These are phyloP conservation scores for Campylomormyrus tamandua DNA, from an alignment of 2,113 vertebrate species.

Conservation along the genomic window DNA sequence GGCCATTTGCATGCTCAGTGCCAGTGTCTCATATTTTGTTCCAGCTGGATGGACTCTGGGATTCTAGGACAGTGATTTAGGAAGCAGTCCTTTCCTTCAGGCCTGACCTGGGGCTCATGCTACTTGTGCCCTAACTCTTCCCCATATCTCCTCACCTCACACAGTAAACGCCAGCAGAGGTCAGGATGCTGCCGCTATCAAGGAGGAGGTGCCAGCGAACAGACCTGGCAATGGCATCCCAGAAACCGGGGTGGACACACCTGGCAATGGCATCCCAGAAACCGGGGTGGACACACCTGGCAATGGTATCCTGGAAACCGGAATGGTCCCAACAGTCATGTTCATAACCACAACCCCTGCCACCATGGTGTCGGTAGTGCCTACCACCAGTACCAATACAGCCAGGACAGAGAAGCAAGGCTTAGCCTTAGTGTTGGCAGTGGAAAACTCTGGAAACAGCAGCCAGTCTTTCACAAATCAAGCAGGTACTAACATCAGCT, in stretches of 20 bases:
- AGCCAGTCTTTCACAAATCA: conserved; percentile 15
- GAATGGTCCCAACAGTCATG: conserved; percentile 27
- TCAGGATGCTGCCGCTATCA: conserved; percentile 43
- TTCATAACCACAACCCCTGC: conserved; percentile 25
- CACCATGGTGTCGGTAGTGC: neutral
- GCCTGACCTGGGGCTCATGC: neutral
- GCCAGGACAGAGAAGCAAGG: neutral
- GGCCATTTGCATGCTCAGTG: neutral
- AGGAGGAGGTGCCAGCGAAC: conserved; percentile 53
- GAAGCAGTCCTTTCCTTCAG: neutral
- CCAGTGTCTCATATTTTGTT: neutral
- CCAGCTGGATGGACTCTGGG: neutral
- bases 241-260: conserved; percentile 37
- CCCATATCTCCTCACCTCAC: neutral
- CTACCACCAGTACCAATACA: neutral
- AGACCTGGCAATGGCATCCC: conserved; percentile 24
- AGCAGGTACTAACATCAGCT: neutral
- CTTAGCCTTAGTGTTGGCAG: conserved; percentile 17
- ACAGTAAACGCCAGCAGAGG: conserved; percentile 63
- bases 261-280: conserved; percentile 21
- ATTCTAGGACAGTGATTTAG: neutral
- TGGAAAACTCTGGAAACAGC: conserved; percentile 33
- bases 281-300: conserved; percentile 35
- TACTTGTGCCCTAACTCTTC: neutral
- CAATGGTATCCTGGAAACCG: conserved; percentile 27